These are phyloP conservation scores for Chrysomallon squamiferum DNA, from an alignment of 1,140 invertebrate species.

Conservation along the genomic window DNA sequence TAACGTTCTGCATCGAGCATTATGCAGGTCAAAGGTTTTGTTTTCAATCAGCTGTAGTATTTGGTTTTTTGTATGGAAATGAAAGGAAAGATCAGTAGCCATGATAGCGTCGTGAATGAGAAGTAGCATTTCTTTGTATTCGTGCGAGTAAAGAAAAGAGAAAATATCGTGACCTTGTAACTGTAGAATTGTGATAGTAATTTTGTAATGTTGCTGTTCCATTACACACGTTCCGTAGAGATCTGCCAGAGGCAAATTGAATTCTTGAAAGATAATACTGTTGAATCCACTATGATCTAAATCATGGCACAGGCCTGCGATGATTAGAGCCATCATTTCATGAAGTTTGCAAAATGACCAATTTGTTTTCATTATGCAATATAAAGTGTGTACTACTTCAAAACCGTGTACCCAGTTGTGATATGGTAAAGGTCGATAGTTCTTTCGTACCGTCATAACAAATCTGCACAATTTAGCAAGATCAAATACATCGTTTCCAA, in stretches of 20 bases:
- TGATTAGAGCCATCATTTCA: slow-evolving; percentile 32
- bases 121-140: slow-evolving; percentile 42
- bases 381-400: slow-evolving; percentile 46
- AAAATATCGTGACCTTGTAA: slow-evolving; percentile 47
- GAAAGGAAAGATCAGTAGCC: slow-evolving; percentile 50
- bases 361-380: slow-evolving; percentile 32
- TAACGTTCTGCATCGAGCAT: neutral
- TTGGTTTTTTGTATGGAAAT: slow-evolving; percentile 41
- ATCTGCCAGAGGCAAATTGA: slow-evolving; percentile 41
- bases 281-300: slow-evolving; percentile 50
- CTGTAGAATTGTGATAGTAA: slow-evolving; percentile 48
- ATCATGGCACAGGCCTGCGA: slow-evolving; percentile 46
- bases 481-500: slow-evolving; percentile 38
- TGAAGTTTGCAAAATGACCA: slow-evolving; percentile 17
- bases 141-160: slow-evolving; percentile 25
- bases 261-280: slow-evolving; percentile 45
- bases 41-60: slow-evolving; percentile 20
- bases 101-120: slow-evolving; percentile 43
- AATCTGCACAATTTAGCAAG: slow-evolving; percentile 40
- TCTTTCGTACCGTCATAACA: slow-evolving; percentile 50
- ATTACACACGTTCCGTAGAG: slow-evolving; percentile 54
- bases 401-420: slow-evolving; percentile 58
- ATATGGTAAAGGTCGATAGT: slow-evolving; percentile 49
- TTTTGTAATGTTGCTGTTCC: slow-evolving; percentile 56
- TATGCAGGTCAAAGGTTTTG: slow-evolving; percentile 17